These are phyloP conservation scores for Peromyscus melanophrys DNA, from an alignment of 2,797 vertebrate species.

Conservation along the genomic window DNA sequence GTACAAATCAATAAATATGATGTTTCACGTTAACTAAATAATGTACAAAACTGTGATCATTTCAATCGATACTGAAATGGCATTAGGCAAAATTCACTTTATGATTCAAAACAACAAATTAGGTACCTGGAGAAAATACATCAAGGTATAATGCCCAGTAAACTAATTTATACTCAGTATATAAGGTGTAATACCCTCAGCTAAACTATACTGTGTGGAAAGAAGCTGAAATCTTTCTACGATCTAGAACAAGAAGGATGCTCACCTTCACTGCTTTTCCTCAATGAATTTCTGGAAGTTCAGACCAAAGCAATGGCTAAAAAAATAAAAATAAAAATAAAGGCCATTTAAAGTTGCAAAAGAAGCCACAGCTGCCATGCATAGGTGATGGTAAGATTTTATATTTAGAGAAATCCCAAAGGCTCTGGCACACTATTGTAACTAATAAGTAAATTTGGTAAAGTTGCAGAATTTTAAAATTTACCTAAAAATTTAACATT, in stretches of 20 bases:
- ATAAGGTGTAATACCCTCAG: neutral
- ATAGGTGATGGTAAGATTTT: neutral
- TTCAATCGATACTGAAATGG: neutral
- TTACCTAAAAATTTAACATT: neutral
- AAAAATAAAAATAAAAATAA: neutral
- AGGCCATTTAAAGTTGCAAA: neutral
- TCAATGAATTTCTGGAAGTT: neutral
- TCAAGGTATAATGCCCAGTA: neutral
- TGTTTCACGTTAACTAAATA: neutral
- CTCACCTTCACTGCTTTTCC: neutral
- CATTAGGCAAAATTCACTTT: neutral
- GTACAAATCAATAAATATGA: neutral
- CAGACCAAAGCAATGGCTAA: neutral
- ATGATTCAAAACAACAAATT: neutral
- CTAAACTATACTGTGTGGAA: neutral
- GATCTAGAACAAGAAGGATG: neutral
- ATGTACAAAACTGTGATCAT: neutral
- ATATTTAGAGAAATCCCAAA: neutral
- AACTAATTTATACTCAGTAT: neutral
- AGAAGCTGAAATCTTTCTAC: neutral
- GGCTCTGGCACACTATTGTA: neutral
- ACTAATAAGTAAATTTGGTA: neutral
- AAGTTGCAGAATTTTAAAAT: neutral
- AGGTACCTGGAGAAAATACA: neutral
- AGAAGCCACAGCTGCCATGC: neutral